These are phyloP conservation scores for Chaenogobius annularis DNA, from an alignment of 2,113 vertebrate species.

Conservation along the genomic window DNA sequence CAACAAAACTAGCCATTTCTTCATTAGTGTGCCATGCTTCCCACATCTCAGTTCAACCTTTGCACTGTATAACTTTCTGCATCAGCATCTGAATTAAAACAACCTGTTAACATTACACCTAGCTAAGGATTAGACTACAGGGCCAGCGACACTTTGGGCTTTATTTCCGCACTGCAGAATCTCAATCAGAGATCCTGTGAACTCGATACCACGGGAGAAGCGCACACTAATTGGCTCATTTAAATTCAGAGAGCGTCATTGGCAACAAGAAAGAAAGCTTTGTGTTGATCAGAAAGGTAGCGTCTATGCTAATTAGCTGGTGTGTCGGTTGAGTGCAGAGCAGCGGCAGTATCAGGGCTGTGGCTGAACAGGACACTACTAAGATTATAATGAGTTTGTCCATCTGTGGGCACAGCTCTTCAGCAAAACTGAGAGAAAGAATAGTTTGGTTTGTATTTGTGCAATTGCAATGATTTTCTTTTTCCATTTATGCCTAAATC, in stretches of 20 bases:
- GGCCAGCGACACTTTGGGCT: constrained; percentile 36
- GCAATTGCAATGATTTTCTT: constrained; percentile 34
- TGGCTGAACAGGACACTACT: constrained; percentile 38
- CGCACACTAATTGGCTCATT: constrained; percentile 69
- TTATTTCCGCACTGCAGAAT: constrained; percentile 47
- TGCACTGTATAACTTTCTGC: too few relatives aligned
- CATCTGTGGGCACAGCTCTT: constrained; percentile 23
- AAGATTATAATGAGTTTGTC: constrained; percentile 36
- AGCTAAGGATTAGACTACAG: constrained; percentile 10
- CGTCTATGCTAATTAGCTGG: constrained; percentile 69
- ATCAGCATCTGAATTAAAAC: neutral
- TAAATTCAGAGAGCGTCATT: constrained; percentile 64
- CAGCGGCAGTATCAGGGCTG: constrained; percentile 48
- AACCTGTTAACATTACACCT: neutral
- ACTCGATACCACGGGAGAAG: constrained; percentile 50
- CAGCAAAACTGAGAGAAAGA: constrained; percentile 25
- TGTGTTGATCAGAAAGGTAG: constrained; percentile 74
- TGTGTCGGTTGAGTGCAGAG: constrained; percentile 56
- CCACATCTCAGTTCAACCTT: too few relatives aligned
- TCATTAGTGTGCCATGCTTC: too few relatives aligned
- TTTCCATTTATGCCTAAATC: constrained; percentile 29
- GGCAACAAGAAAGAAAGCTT: constrained; percentile 57
- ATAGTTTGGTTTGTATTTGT: constrained; percentile 16
- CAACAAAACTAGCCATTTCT: too few relatives aligned
- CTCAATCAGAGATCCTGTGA: constrained; percentile 61